Evolutionary conservation across 2,113 vertebrate species (phyloP).

Genomic region (Passerina amoena): DNA sequence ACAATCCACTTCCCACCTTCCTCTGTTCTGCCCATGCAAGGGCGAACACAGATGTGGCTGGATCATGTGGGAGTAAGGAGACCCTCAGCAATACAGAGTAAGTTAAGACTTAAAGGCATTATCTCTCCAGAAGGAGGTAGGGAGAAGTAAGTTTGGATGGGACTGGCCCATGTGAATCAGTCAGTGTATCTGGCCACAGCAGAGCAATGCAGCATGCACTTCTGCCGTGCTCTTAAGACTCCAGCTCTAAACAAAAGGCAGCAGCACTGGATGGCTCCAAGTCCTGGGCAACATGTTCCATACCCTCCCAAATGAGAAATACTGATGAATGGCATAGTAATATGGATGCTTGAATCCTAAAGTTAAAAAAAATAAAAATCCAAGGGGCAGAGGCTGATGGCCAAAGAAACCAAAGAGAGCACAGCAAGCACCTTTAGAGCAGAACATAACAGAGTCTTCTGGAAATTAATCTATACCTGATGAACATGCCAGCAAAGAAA

Average conservation of each 20-base stretch:
- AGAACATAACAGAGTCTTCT: background rate
- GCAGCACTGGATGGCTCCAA: background rate
- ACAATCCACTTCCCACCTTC: background rate
- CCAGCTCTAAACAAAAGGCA: background rate
- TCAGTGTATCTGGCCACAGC: background rate
- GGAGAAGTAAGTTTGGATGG: background rate
- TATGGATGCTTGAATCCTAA: background rate
- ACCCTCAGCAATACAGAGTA: background rate
- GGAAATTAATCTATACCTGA: background rate
- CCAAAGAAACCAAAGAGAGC: background rate
- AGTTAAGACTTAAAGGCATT: background rate
- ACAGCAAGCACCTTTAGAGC: background rate
- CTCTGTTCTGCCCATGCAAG: background rate
- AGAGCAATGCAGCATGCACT: fast-evolving
- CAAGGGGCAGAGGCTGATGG: background rate
- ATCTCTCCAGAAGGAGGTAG: background rate
- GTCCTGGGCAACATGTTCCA: background rate
- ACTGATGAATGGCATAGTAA: background rate
- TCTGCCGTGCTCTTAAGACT: background rate
- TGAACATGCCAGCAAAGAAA: background rate
- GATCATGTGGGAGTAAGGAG: background rate
- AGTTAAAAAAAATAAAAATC: background rate
- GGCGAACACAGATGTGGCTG: background rate
- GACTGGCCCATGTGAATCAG: background rate
- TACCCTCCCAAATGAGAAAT: background rate